phyloP scores from a whole-genome alignment of 2,797 vertebrate genomes.

The Tapera naevia region DNA sequence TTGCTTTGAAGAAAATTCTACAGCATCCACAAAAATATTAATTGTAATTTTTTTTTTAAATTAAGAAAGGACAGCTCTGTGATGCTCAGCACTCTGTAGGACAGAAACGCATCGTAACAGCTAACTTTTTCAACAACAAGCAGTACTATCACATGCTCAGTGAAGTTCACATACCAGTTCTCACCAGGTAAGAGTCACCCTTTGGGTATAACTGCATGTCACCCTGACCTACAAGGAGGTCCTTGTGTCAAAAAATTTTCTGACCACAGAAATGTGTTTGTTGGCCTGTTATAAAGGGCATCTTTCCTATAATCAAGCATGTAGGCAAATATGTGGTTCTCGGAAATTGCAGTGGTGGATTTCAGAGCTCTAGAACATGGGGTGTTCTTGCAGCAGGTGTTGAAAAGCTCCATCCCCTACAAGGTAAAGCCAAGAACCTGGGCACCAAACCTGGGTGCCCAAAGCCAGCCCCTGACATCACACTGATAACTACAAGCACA shows the following conservation, averaged over 20 bases:
- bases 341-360: constrained; percentile 14
- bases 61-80: neutral
- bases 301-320: neutral
- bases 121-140: constrained; percentile 1
- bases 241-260: neutral
- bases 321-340: neutral
- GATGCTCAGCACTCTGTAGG: neutral
- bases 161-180: neutral
- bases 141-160: neutral
- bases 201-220: neutral
- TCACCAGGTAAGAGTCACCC: neutral
- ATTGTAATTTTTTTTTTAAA: neutral
- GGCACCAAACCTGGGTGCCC: neutral
- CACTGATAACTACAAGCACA: neutral
- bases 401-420: constrained; percentile 1
- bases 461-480: neutral
- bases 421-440: neutral
- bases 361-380: constrained; percentile 2
- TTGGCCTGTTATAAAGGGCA: neutral
- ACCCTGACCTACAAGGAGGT: neutral
- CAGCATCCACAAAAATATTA: neutral
- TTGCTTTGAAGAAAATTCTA: constrained; percentile 34
- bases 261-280: neutral
- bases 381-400: neutral
- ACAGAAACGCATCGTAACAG: neutral